Evolutionary conservation across 92 coral and sea anemone species (phyloP), one percentile per base, ranked within the genome.

Genomic region (Epizoanthus illoricatus): DNA sequence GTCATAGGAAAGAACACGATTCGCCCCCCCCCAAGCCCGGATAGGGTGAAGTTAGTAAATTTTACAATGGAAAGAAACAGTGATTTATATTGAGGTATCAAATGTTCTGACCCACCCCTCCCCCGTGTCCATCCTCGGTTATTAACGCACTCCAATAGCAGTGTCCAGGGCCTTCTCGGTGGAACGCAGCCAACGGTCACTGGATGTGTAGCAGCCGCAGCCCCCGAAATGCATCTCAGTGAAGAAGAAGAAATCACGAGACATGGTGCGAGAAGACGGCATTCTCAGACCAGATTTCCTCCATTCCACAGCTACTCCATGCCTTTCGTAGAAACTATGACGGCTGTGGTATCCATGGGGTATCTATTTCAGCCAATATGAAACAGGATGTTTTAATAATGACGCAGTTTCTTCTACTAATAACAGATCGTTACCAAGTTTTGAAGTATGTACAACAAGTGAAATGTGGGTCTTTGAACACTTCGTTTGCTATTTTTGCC

Each of bases 151-250:
- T 60, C 92, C 90, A 78, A 87, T 90, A n/a, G 92, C 92, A 13
- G 94, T 85, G 63, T 81, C 80, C 56, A 78, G 66, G 58, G 94
- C 91, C 19, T 76, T 71, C n/a, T 65, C 65, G 75, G 76, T 81
- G 5, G 42, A 70, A 59, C 60, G 42, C 0, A 28, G 78, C 94
- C 92, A 89, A 75, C 92, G 94, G 73, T 91, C 79, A 76, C 92
- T 91, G 56, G 94, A 91, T 0, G 92, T 91, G 86, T 91, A 91
- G 47, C 87, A 74, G 19, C 94, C 94, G 59, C 92, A 85, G 19
- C 94, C 94, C 65, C 94, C 94, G 70, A 91, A 88, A 64, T 91
- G 94, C 62, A 91, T 23, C 85, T 91, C 94, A 54, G 92, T 90
- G 20, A 88, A 76, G 87, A 90, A 85, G 80, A 90, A 87, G 88